Base-by-base conservation (phyloP, 2,113 vertebrate genomes). In the Marmota flaviventris region DNA sequence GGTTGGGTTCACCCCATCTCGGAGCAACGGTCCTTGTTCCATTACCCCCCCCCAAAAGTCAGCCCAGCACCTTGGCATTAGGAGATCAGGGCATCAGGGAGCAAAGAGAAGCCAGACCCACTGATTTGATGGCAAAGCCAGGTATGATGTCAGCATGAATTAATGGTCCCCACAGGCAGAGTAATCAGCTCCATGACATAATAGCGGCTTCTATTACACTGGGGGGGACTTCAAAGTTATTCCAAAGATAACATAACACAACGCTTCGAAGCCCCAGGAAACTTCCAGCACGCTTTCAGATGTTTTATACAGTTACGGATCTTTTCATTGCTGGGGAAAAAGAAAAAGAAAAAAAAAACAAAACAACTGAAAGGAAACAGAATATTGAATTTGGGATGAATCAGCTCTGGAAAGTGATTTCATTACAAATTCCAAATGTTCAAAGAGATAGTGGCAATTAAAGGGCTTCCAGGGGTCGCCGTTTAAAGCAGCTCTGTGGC, bases 201-300 rank as follows among this genome's bases (percentile, higher is more conserved):
- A 99, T 98, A 98, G 98, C 97, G 98, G 98, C 98, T 98, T 98
- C 99, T 97, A 98, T 98, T 98, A 98, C 98, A 97, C 98, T 99
- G 98, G 98, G 98, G 45, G 61, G 99, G 99, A 99, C 98, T 96
- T 98, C 98, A 98, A 98, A 99, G 98, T 98, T 98, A 98, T 98
- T 99, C 99, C 99, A 99, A 99, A 99, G 99, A 99, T 98, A 99
- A 99, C 99, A 99, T 98, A 98, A 98, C 98, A 98, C 98, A 99
- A 99, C 98, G 98, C 98, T 98, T 97, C 97, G 97, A 96, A 99
- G 98, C 99, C 99, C 99, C 98, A 97, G 99, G 99, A 98, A 98
- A 99, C 99, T 99, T 99, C 99, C 99, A 99, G 98, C 94, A 85
- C 32, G 97, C 97, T 98, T 98, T 99, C 98, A 99, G 99, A 99